phyloP scores from a whole-genome alignment of 2,888 invertebrate species.

The Leptopilina syphax region DNA sequence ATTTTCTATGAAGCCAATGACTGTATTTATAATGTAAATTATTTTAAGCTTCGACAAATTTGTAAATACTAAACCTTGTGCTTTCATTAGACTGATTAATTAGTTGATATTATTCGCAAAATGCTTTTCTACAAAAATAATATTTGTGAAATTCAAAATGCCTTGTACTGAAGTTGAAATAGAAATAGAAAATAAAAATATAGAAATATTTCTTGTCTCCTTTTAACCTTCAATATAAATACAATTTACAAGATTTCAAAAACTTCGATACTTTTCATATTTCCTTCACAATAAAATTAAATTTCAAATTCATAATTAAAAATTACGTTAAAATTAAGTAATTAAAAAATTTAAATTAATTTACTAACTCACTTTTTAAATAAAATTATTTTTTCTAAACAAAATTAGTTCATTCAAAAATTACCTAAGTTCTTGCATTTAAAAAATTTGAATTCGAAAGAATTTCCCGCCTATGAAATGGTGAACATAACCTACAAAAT shows the following conservation, averaged over 20 bases:
- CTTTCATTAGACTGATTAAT: neutral
- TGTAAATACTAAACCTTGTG: neutral
- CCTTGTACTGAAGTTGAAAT: neutral
- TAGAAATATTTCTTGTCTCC: neutral
- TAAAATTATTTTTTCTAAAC: too few species aligned
- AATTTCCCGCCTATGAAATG: neutral
- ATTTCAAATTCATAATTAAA: too few species aligned
- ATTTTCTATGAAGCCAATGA: neutral
- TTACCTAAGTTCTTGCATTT: neutral
- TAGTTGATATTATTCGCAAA: neutral
- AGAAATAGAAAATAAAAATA: neutral
- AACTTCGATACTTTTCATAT: too few species aligned
- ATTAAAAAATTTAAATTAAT: too few species aligned
- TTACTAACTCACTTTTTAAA: too few species aligned
- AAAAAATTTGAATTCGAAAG: neutral
- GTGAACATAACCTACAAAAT: neutral
- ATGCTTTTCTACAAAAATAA: slow-evolving; percentile 2
- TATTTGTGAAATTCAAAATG: neutral
- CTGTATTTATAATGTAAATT: neutral
- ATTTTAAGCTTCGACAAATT: neutral
- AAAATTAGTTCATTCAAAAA: too few species aligned
- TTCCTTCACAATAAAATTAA: too few species aligned
- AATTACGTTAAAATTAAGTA: too few species aligned
- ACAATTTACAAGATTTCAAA: neutral
- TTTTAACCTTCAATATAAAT: neutral